These are phyloP conservation scores for Calephelis nemesis DNA, from an alignment of 1,140 invertebrate species.

Conservation along the genomic window DNA sequence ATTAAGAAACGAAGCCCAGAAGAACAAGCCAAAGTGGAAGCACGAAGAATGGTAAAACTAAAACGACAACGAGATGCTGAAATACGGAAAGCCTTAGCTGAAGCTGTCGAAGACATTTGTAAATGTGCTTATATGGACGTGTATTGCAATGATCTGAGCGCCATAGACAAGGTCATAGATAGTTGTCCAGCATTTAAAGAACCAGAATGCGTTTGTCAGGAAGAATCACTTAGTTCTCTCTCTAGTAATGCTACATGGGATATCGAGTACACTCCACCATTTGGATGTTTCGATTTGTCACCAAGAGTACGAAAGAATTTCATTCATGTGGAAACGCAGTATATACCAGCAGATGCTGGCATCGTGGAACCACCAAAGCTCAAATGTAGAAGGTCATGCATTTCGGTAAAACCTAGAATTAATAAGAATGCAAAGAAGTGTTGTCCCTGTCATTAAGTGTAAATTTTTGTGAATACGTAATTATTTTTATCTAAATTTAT, in stretches of 20 bases:
- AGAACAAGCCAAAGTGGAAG: slow-evolving; percentile 69
- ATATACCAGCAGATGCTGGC: slow-evolving; percentile 58
- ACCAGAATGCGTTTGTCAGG: slow-evolving; percentile 63
- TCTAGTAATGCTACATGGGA: slow-evolving; percentile 75
- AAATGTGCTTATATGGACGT: slow-evolving; percentile 77
- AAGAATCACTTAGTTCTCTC: slow-evolving; percentile 63
- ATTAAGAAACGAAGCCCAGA: slow-evolving; percentile 76
- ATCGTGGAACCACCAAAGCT: slow-evolving; percentile 47
- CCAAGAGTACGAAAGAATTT: slow-evolving; percentile 55
- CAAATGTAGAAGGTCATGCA: slow-evolving; percentile 46
- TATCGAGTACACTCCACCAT: slow-evolving; percentile 73
- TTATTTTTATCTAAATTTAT: neutral
- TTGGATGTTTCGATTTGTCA: slow-evolving; percentile 67
- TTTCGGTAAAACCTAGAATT: slow-evolving; percentile 46
- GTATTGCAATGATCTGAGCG: slow-evolving; percentile 69
- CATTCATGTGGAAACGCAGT: slow-evolving; percentile 70
- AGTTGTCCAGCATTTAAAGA: slow-evolving; percentile 69
- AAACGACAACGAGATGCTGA: slow-evolving; percentile 68
- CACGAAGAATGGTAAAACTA: slow-evolving; percentile 66
- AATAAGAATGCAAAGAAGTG: slow-evolving; percentile 36
- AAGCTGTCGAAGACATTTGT: slow-evolving; percentile 72
- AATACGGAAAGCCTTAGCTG: slow-evolving; percentile 64
- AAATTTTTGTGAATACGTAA: slow-evolving; percentile 19
- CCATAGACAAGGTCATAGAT: slow-evolving; percentile 70
- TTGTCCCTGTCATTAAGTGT: slow-evolving; percentile 35